Percentiles rank a stretch among this genome's conserved stretches.
Conservation (phyloP, 2,113 vertebrate species). For the Isichthys henryi region DNA sequence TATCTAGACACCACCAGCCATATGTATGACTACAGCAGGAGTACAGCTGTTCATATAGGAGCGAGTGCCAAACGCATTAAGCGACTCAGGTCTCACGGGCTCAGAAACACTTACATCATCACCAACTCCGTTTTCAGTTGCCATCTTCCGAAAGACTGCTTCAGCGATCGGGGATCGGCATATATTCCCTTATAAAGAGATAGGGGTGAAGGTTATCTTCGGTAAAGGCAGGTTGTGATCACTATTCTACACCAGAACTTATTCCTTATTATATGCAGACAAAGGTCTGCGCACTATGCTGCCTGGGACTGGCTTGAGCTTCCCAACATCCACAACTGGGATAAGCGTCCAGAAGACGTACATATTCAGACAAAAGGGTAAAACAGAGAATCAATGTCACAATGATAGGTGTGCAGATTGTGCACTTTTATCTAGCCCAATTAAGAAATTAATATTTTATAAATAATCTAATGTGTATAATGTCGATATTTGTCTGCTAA, state of each 20-base stretch:
- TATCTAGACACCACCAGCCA: not conserved
- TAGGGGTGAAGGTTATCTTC: not conserved
- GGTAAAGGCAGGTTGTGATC: not conserved
- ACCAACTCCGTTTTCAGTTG: constrained; percentile 66
- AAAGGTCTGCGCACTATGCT: not conserved
- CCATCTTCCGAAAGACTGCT: constrained; percentile 88
- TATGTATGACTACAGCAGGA: not conserved
- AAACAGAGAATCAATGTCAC: not conserved
- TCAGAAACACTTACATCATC: constrained; percentile 63
- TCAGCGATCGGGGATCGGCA: constrained; percentile 95
- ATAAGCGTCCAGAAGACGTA: not conserved
- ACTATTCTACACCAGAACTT: not conserved
- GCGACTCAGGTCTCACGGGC: not conserved
- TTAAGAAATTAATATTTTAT: not conserved
- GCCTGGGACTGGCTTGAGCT: not conserved
- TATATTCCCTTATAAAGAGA: constrained; percentile 70
- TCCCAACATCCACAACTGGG: not conserved
- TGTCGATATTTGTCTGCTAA: not conserved
- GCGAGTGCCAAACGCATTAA: not conserved
- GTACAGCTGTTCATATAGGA: not conserved
- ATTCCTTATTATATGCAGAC: not conserved
- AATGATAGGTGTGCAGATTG: not conserved
- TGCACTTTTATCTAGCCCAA: not conserved
- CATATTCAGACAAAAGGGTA: not conserved
- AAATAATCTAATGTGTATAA: not conserved